Evolutionary conservation across 2,113 vertebrate genomes (phyloP).

Genomic region (Alouatta palliata): DNA sequence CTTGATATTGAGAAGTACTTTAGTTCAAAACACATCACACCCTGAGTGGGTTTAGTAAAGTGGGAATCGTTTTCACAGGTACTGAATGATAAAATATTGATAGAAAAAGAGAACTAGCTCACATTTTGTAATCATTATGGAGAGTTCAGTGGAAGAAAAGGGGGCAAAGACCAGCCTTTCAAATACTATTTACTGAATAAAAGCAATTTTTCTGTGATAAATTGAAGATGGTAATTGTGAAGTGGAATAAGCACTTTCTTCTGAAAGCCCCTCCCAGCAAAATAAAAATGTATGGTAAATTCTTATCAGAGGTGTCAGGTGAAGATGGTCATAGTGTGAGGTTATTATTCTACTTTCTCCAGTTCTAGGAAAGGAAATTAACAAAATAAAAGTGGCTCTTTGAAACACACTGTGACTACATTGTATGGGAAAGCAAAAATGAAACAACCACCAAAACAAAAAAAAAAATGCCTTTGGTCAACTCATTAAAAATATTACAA

Average conservation of each 20-base stretch:
- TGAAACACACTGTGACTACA: background rate
- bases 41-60: background rate
- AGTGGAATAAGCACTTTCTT: background rate
- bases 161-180: background rate
- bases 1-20: background rate
- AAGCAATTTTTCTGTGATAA: conserved; percentile 36
- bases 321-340: background rate
- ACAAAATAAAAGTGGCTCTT: background rate
- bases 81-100: conserved; percentile 9
- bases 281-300: background rate
- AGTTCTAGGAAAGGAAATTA: background rate
- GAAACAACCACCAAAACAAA: background rate
- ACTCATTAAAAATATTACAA: background rate
- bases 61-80: conserved; percentile 38
- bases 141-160: background rate
- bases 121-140: background rate
- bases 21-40: background rate
- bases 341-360: background rate
- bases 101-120: conserved; percentile 34
- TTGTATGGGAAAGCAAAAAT: background rate
- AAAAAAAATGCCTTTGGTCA: background rate
- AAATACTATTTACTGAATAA: conserved; percentile 33
- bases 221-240: background rate
- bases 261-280: background rate
- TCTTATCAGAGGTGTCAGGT: conserved; percentile 18